A percentile compares a stretch with the other conserved stretches of the same genome.
Conservation (phyloP, 2,888 invertebrate genomes). For the Raillietiella orientalis region DNA sequence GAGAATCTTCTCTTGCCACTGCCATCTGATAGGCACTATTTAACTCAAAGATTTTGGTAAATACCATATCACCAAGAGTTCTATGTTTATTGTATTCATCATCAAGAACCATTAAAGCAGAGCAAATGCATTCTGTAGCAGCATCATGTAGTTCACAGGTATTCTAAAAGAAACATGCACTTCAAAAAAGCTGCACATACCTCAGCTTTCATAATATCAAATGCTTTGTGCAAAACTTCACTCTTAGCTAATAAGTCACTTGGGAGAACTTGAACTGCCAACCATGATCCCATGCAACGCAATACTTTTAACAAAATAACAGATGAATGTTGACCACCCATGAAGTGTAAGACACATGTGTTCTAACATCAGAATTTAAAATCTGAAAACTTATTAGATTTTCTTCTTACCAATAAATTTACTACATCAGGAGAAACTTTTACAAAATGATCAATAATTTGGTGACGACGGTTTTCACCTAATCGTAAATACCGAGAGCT, state of each 20-base stretch:
- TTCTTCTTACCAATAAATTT: conserved; percentile 27
- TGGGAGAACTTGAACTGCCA: conserved; percentile 45
- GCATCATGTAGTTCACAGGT: conserved; percentile 34
- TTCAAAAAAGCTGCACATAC: neutral
- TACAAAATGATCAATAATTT: conserved; percentile 45
- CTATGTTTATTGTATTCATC: conserved; percentile 20
- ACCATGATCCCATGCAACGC: conserved; percentile 70
- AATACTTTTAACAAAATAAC: conserved; percentile 24
- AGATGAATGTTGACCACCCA: neutral
- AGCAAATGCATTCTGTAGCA: conserved; percentile 64
- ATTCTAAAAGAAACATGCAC: conserved; percentile 9
- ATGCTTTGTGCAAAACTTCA: conserved; percentile 32
- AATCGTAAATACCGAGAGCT: conserved; percentile 37
- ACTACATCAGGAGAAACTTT: conserved; percentile 38
- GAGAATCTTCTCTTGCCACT: conserved; percentile 70
- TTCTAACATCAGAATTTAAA: neutral
- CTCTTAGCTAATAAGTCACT: conserved; percentile 36
- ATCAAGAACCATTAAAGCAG: conserved; percentile 47
- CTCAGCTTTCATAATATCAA: conserved; percentile 13
- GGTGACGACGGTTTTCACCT: conserved; percentile 63
- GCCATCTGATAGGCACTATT: conserved; percentile 63
- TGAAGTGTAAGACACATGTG: neutral
- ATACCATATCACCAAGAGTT: conserved; percentile 40
- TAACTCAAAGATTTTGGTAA: conserved; percentile 40
- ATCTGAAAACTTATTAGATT: neutral